These are phyloP conservation scores for Campylorhamphus procurvoides DNA, from an alignment of 2,113 vertebrate species.

Conservation along the genomic window DNA sequence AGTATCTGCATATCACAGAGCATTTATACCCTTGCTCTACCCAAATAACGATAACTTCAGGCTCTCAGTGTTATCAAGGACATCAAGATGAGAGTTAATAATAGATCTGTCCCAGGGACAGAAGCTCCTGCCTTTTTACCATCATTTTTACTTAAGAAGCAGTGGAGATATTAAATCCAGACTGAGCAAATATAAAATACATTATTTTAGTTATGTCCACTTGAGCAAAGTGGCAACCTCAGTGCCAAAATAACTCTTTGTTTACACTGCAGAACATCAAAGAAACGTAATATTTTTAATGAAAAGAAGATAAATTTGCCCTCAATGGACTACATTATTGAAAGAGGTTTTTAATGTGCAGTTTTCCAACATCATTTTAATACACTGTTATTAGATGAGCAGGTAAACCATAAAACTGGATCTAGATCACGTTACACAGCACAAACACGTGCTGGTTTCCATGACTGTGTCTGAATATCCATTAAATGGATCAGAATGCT, in stretches of 20 bases:
- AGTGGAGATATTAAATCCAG: not conserved
- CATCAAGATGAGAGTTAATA: constrained; percentile 23
- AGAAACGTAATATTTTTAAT: not conserved
- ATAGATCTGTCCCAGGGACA: not conserved
- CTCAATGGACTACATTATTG: not conserved
- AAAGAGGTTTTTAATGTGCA: not conserved
- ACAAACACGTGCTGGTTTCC: not conserved
- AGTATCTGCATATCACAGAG: not conserved
- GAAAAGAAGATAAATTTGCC: not conserved
- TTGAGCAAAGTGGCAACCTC: not conserved
- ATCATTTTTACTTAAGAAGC: not conserved
- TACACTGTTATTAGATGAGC: not conserved
- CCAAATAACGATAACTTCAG: not conserved
- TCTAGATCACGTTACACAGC: not conserved
- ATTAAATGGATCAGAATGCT: not conserved
- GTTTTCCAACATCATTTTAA: not conserved
- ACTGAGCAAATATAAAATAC: not conserved
- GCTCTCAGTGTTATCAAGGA: not conserved
- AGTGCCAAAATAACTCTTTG: not conserved
- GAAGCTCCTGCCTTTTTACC: not conserved
- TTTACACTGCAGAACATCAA: not conserved
- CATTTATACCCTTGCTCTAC: not conserved
- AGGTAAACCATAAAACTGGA: not conserved
- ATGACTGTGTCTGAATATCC: not conserved
- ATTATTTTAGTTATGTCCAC: not conserved